A percentile compares a stretch with the other conserved stretches of the same genome.
phyloP scores from a whole-genome alignment of 2,113 vertebrate genomes.

The Harpagus bidentatus region DNA sequence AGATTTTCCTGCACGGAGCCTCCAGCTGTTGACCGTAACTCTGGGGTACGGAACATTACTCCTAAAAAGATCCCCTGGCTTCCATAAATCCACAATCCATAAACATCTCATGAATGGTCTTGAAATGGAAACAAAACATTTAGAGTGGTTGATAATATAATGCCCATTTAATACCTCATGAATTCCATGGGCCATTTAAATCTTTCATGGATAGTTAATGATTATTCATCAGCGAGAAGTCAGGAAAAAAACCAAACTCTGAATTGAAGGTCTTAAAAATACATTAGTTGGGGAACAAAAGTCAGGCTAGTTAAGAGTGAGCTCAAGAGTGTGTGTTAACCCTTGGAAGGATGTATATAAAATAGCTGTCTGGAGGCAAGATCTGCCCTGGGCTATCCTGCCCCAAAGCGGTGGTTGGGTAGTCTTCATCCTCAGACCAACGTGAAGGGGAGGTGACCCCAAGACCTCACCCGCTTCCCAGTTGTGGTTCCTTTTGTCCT shows the following conservation, averaged over 20 bases:
- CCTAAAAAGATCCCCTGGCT: constrained; percentile 40
- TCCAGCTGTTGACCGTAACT: constrained; percentile 44
- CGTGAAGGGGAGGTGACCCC: rapidly evolving
- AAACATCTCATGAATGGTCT: constrained; percentile 28
- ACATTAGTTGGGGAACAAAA: neutral
- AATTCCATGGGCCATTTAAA: constrained; percentile 29
- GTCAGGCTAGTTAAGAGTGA: neutral
- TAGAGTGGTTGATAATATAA: constrained; percentile 8
- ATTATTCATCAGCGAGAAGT: constrained; percentile 27
- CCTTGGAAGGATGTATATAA: rapidly evolving
- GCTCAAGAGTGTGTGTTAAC: rapidly evolving
- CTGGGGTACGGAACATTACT: constrained; percentile 43
- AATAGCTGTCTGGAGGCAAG: neutral
- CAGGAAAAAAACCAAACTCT: neutral
- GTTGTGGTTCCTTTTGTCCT: neutral
- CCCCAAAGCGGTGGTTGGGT: neutral
- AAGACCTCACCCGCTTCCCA: rapidly evolving
- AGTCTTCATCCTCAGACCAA: neutral
- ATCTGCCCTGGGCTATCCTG: neutral
- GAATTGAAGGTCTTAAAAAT: neutral
- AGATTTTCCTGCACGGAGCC: neutral
- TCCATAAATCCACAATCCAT: constrained; percentile 44
- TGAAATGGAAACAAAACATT: constrained; percentile 13
- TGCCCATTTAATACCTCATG: constrained; percentile 31
- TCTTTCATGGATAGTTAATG: constrained; percentile 33